These are phyloP conservation scores for Cartodere bifasciata DNA, from an alignment of 2,888 invertebrate genomes.

Conservation along the genomic window DNA sequence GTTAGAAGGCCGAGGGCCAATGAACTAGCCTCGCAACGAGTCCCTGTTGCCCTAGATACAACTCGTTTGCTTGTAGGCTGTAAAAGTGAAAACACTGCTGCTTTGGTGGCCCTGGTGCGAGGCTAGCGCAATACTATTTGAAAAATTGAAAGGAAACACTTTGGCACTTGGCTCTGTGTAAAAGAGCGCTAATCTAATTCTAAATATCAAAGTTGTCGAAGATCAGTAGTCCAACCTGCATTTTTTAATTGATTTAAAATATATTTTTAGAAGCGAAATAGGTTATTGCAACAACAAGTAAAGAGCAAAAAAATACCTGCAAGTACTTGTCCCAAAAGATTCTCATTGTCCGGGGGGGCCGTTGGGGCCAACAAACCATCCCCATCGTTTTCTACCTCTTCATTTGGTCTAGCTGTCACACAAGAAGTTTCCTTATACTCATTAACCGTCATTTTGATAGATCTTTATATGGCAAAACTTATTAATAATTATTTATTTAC, in stretches of 20 bases:
- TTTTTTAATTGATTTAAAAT: too few species aligned
- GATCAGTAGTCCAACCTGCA: too few species aligned
- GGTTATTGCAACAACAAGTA: too few species aligned
- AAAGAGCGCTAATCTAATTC: too few species aligned
- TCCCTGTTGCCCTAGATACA: conserved; percentile 32
- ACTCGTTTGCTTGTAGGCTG: too few species aligned
- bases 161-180: too few species aligned
- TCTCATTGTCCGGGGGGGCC: conserved; percentile 32
- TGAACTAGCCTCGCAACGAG: conserved; percentile 44
- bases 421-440: conserved; percentile 42
- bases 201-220: too few species aligned
- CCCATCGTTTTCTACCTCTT: conserved; percentile 26
- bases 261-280: too few species aligned
- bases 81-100: conserved; percentile 27
- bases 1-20: conserved; percentile 47
- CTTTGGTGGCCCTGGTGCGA: conserved; percentile 13
- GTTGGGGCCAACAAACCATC: conserved; percentile 21
- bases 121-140: conserved; percentile 9
- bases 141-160: not conserved
- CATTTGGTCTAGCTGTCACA: conserved; percentile 30
- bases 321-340: conserved; percentile 43
- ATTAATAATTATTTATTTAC: too few species aligned
- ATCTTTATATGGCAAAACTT: too few species aligned
- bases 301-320: conserved; percentile 36
- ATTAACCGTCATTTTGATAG: conserved; percentile 42